These are phyloP conservation scores for Synanceia verrucosa DNA, from an alignment of 2,797 vertebrate genomes.

Conservation along the genomic window DNA sequence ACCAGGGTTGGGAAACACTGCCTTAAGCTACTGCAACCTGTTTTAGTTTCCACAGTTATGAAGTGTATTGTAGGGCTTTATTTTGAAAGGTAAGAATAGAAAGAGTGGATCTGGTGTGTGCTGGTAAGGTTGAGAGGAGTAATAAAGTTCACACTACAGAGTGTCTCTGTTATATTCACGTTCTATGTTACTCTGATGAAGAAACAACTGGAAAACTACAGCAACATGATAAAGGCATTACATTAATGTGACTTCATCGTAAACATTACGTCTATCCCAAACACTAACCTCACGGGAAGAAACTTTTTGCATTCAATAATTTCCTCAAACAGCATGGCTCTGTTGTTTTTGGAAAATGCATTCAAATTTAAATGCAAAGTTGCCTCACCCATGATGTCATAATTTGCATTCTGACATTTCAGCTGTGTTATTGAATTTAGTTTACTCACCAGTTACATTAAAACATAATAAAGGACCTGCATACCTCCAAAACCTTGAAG, in stretches of 20 bases:
- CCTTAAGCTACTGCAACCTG: background rate
- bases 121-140: background rate
- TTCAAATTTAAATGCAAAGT: background rate
- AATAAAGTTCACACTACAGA: background rate
- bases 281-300: too few relatives aligned
- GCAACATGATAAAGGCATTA: background rate
- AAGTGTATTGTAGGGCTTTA: background rate
- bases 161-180: background rate
- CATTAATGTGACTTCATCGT: too few relatives aligned
- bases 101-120: background rate
- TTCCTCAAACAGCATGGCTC: background rate
- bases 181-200: background rate
- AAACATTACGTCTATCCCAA: too few relatives aligned
- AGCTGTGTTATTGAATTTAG: background rate
- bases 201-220: background rate
- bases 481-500: too few relatives aligned
- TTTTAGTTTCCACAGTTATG: background rate
- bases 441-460: background rate
- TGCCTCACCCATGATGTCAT: background rate
- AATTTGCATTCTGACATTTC: background rate
- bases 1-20: too few relatives aligned
- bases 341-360: background rate
- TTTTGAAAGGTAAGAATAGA: background rate
- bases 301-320: too few relatives aligned
- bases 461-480: too few relatives aligned